Evolutionary conservation across 2,888 invertebrate genomes (phyloP), one percentile per base, ranked within the genome.

Genomic region (Alsophila aescularia): DNA sequence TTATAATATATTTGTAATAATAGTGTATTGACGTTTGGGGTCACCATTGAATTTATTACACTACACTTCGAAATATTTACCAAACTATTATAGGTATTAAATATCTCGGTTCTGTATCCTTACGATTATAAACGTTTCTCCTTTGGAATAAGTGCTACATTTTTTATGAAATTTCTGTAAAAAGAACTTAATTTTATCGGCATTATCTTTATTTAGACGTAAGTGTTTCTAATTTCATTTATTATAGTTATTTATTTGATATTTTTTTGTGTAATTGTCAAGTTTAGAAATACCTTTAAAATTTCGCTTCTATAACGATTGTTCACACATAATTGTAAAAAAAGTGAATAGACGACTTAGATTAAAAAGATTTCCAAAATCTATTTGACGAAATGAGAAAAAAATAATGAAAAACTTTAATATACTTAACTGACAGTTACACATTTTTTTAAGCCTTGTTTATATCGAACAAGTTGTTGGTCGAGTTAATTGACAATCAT

Each of bases 201-300:
- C 48, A 45, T 42, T 42, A 43, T 53, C 52, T 41, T 47, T 55
- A 42, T 31, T 41, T 54, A 52, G 56, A 21, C 32, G 14, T 60
- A 60, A 58, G 49, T 52, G 54, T 52, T 60, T 66, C 32, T 56
- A 52, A 50, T 58, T 36, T 53, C 27, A 57, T 55, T 14, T 58
- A 37, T n/a, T n/a, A 31, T 55, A 55, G 64, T 52, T 58, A 59
- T 64, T 60, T 64, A 58, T 61, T 61, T 48, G 31, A n/a, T n/a
- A n/a, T 50, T 36, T 44, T 27, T 39, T 9, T 47, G 57, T 58
- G 49, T 48, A 48, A 50, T 43, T 56, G 52, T 37, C 51, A 27
- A 29, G 48, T 32, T 24, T 1, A 13, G 18, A 12, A 9, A 8
- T 42, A 14, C 3, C 21, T 3, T 6, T 5, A 2, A 29, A 27